phyloP scores from a whole-genome alignment of 2,888 invertebrate species.

The Hirtodrosophila duncani region DNA sequence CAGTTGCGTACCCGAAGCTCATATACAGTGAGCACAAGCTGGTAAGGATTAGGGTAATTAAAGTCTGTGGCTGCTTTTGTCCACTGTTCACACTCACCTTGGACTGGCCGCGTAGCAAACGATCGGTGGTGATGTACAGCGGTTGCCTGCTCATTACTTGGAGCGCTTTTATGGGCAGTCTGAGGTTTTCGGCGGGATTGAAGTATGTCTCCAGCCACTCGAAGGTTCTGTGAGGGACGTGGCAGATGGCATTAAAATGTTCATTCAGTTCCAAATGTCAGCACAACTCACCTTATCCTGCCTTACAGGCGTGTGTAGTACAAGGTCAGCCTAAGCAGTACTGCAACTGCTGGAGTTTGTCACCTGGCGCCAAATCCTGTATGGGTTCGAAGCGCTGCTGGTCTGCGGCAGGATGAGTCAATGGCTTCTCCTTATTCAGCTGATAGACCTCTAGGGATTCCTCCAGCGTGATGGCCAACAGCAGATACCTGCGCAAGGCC shows the following conservation, averaged over 20 bases:
- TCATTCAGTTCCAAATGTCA: no score
- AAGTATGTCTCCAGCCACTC: conserved; percentile 74
- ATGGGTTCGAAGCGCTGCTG: conserved; percentile 59
- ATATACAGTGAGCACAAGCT: conserved; percentile 66
- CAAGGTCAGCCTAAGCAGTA: conserved; percentile 60
- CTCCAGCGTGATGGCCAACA: conserved; percentile 64
- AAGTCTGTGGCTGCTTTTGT: neutral
- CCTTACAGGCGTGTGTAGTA: conserved; percentile 57
- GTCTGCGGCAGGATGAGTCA: conserved; percentile 22
- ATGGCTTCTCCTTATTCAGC: conserved; percentile 47
- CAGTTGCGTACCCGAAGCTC: conserved; percentile 64
- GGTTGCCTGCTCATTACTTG: conserved; percentile 57
- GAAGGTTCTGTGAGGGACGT: conserved; percentile 62
- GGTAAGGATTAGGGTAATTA: neutral
- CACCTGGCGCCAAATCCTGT: conserved; percentile 66
- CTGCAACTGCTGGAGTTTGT: conserved; percentile 56
- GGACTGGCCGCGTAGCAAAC: conserved; percentile 45
- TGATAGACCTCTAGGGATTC: conserved; percentile 72
- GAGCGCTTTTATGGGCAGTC: conserved; percentile 53
- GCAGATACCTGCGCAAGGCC: conserved; percentile 63
- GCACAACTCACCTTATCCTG: conserved; percentile 41
- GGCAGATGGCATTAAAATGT: no score
- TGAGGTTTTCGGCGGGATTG: conserved; percentile 66
- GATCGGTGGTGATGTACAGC: conserved; percentile 62
- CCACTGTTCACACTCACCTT: conserved; percentile 58